Percentiles rank a stretch among this genome's conserved stretches.
phyloP scores from a whole-genome alignment of 1,140 invertebrate genomes.

The Ridgeia piscesae region DNA sequence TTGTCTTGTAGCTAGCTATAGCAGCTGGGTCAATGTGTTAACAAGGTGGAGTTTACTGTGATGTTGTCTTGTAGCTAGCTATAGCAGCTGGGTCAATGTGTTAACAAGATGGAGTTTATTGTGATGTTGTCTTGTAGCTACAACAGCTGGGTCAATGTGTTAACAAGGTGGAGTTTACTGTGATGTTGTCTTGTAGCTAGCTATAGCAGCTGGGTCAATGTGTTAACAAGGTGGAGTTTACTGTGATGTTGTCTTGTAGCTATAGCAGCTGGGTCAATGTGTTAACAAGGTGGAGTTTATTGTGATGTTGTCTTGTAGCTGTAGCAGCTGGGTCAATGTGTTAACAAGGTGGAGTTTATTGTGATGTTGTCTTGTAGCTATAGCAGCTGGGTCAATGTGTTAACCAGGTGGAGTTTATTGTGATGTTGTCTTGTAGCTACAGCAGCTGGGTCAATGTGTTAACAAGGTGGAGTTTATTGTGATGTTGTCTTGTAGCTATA shows the following conservation, averaged over 20 bases:
- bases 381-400: constrained; percentile 96
- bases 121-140: constrained; percentile 5
- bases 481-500: constrained; percentile 9
- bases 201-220: constrained; percentile 94
- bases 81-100: constrained; percentile 93
- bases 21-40: constrained; percentile 95
- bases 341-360: too few relatives aligned
- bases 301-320: constrained; percentile 8
- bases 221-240: constrained; percentile 99
- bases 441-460: constrained; percentile 94
- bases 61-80: constrained; percentile 78
- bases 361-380: constrained; percentile 62
- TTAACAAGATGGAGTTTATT: constrained; percentile 96
- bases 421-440: constrained; percentile 80
- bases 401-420: constrained; percentile 99
- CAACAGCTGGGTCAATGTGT: background rate
- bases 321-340: background rate
- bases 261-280: constrained; percentile 94
- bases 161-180: too few relatives aligned
- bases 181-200: constrained; percentile 56
- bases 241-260: constrained; percentile 80
- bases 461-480: constrained; percentile 94
- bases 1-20: constrained; percentile 70
- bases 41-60: constrained; percentile 99
- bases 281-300: constrained; percentile 98